Conservation (phyloP, 2,797 vertebrate genomes). For the Chrysocyon brachyurus region DNA sequence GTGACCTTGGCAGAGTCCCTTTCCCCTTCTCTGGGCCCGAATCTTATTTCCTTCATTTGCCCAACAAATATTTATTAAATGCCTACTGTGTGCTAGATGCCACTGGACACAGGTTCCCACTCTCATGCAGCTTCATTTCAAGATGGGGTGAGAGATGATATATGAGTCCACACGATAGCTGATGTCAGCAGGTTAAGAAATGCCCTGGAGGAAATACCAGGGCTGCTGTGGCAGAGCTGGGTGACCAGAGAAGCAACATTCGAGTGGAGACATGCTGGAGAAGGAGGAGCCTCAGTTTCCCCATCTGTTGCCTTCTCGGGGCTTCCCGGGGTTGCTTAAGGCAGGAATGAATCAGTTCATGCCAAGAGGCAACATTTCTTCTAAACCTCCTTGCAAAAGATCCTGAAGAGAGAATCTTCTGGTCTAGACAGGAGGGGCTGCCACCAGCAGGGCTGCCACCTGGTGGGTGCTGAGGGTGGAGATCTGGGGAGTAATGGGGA, state of each 20-base stretch:
- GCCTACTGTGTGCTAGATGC: neutral
- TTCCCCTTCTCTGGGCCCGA: neutral
- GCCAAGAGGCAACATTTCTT: neutral
- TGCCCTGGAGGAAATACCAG: neutral
- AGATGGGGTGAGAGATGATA: neutral
- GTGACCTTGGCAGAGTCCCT: neutral
- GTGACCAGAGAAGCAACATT: neutral
- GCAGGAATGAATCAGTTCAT: neutral
- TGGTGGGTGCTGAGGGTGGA: neutral
- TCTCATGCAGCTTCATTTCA: neutral
- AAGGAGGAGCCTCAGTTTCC: neutral
- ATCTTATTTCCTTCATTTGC: neutral
- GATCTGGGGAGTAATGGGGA: neutral
- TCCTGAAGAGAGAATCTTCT: neutral
- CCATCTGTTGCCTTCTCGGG: neutral
- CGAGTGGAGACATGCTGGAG: neutral
- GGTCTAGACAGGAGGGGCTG: neutral
- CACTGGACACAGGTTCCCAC: rapidly evolving
- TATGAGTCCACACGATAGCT: neutral
- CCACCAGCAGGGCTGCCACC: neutral
- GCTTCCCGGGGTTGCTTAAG: neutral
- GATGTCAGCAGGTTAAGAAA: neutral
- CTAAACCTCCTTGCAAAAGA: neutral
- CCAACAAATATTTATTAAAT: neutral
- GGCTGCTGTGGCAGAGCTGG: neutral